Conservation (phyloP, 2,888 invertebrate genomes). For the Leptogaster cylindrica region DNA sequence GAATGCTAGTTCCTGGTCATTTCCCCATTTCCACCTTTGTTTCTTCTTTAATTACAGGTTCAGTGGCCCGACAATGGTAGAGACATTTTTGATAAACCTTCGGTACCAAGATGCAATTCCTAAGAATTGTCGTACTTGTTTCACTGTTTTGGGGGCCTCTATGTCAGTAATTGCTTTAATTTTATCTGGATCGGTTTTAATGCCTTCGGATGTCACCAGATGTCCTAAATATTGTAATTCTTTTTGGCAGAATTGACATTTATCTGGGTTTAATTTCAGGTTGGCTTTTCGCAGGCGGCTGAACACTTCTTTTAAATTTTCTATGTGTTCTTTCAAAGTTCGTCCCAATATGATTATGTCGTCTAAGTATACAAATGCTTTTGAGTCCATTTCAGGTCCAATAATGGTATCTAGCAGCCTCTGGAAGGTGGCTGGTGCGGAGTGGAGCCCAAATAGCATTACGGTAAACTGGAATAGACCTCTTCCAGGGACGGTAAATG, state of each 20-base stretch:
- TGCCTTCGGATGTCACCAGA: background rate
- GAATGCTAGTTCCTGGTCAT: conserved; percentile 14
- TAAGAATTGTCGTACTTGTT: conserved; percentile 23
- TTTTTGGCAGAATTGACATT: conserved; percentile 2
- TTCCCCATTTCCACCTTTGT: background rate
- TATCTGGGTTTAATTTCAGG: background rate
- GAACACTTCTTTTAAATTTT: conserved; percentile 18
- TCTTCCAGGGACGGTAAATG: background rate
- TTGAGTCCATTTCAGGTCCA: conserved; percentile 6
- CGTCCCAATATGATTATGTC: conserved; percentile 24
- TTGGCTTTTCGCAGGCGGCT: background rate
- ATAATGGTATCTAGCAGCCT: background rate
- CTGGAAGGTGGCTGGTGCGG: conserved; percentile 35
- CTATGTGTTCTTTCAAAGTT: conserved; percentile 14
- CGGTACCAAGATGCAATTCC: conserved; percentile 30
- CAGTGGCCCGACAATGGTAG: background rate
- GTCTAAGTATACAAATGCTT: conserved; percentile 23
- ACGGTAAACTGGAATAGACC: background rate
- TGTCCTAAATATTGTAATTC: conserved; percentile 34
- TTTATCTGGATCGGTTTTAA: conserved; percentile 21
- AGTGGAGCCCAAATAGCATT: background rate
- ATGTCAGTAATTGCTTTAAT: conserved; percentile 9
- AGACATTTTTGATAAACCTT: conserved; percentile 18
- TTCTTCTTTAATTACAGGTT: conserved; percentile 4
- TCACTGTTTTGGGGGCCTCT: background rate